These are phyloP conservation scores for Chironomus striatipennis DNA, from an alignment of 1,140 invertebrate genomes.

Conservation along the genomic window DNA sequence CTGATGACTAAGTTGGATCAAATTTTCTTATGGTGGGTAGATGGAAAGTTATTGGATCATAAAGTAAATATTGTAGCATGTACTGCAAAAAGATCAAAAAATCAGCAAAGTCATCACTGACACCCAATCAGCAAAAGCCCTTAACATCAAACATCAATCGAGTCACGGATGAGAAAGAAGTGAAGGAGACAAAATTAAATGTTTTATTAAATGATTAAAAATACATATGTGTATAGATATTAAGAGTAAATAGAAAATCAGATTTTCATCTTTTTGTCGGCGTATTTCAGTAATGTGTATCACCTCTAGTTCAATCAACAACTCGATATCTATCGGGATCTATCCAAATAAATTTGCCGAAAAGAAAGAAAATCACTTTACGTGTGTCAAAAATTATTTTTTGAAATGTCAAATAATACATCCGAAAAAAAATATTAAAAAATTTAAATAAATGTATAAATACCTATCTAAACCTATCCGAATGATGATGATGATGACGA, in stretches of 20 bases:
- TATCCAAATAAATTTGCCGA: slow-evolving; percentile 7
- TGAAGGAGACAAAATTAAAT: neutral
- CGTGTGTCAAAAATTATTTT: slow-evolving; percentile 13
- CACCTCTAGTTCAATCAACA: neutral
- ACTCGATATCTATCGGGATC: neutral
- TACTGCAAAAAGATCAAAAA: too few species aligned
- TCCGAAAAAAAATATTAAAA: neutral
- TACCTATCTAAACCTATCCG: too few species aligned
- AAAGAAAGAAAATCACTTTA: slow-evolving; percentile 1
- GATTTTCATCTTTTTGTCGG: neutral
- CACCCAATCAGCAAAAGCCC: neutral
- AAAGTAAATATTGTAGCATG: too few species aligned
- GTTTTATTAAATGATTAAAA: slow-evolving; percentile 24
- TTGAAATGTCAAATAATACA: neutral
- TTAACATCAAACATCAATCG: neutral
- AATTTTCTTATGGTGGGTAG: too few species aligned
- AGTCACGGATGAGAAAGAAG: neutral
- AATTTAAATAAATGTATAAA: slow-evolving; percentile 3
- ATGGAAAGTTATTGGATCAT: too few species aligned
- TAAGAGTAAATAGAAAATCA: neutral
- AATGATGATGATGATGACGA: neutral
- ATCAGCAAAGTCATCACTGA: too few species aligned
- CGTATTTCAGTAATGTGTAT: neutral
- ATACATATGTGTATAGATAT: neutral
- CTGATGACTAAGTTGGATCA: too few species aligned